Percentiles rank a stretch among this genome's conserved stretches.
These are phyloP conservation scores for Morpho helenor DNA, from an alignment of 2,888 invertebrate species.

Conservation along the genomic window DNA sequence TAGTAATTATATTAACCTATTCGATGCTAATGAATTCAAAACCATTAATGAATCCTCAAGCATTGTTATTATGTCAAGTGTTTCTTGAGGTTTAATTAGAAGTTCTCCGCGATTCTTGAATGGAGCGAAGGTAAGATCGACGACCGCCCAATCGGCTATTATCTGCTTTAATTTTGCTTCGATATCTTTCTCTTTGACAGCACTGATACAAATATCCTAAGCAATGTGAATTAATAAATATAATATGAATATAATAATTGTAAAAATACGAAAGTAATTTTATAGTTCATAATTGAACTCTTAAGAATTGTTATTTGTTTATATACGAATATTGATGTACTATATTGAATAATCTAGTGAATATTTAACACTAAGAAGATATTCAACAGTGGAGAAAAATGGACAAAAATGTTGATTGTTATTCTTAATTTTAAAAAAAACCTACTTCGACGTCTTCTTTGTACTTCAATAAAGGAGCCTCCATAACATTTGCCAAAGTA, in stretches of 20 bases:
- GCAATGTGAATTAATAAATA: too few relatives aligned
- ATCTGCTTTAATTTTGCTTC: conserved; percentile 92
- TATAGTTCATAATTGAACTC: too few relatives aligned
- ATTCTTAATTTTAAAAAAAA: too few relatives aligned
- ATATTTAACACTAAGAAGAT: too few relatives aligned
- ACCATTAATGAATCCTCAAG: conserved; percentile 94
- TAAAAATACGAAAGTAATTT: too few relatives aligned
- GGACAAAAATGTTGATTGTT: too few relatives aligned
- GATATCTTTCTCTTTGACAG: conserved; percentile 94
- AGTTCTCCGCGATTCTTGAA: conserved; percentile 93
- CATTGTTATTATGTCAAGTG: conserved; percentile 86
- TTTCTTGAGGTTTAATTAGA: conserved; percentile 86
- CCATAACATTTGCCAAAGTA: conserved; percentile 88
- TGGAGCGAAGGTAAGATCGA: conserved; percentile 83
- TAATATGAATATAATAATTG: too few relatives aligned
- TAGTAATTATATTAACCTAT: conserved; percentile 75
- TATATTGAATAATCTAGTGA: too few relatives aligned
- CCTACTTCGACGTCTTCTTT: conserved; percentile 92
- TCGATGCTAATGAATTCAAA: conserved; percentile 90
- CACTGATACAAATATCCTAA: conserved; percentile 92
- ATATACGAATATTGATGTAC: too few relatives aligned
- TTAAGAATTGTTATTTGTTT: too few relatives aligned
- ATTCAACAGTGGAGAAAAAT: too few relatives aligned
- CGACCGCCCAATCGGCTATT: conserved; percentile 87
- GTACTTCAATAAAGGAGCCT: conserved; percentile 88